Evolutionary conservation across 2,888 invertebrate genomes (phyloP), one percentile per base, ranked within the genome.

Genomic region (Pemphredon lugubris): DNA sequence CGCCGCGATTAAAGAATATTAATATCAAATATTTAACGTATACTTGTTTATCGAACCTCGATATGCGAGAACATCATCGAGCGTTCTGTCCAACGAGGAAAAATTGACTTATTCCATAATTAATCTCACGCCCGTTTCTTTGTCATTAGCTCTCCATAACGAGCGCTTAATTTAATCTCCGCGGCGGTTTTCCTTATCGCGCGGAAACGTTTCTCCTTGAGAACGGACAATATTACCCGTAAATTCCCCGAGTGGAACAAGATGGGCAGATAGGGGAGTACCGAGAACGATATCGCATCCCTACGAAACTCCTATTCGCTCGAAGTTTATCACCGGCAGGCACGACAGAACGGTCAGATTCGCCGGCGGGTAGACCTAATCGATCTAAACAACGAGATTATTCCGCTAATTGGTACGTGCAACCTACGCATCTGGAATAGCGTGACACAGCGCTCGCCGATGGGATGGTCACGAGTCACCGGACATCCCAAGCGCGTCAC

Each of bases 381-480:
- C 83, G 82, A 85, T 84, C 84, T 81, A 82, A 85, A 80, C 82
- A 84, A 82, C 74, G 76, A 84, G 83, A 86, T 86, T 83, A 83
- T 82, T 77, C 73, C 68, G 60, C 77, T 84, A 85, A 85, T 86
- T 85, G 82, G 68, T 70, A 65, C 60, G 73, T 64, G 66, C 65
- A 73, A 77, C 75, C 71, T 66, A 51, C 59, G 73, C 63, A 79
- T 79, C 74, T 71, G 65, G 65, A 77, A 77, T 63, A 32, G 48
- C 50, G 42, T 47, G 64, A 60, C 69, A 70, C 47, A 21, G 63
- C 63, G 40, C 51, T 59, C 42, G 60, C 45, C 47, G 57, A n/a
- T 20, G 53, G 57, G 45, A 59, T 67, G 51, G 55, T 44, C 61
- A 63, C 54, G 65, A 60, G 58, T 55, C 64, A 45, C 39, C 64